Evolutionary conservation across 2,888 invertebrate genomes (phyloP), one percentile per base, ranked within the genome.

Genomic region (Drosophila ezoana): DNA sequence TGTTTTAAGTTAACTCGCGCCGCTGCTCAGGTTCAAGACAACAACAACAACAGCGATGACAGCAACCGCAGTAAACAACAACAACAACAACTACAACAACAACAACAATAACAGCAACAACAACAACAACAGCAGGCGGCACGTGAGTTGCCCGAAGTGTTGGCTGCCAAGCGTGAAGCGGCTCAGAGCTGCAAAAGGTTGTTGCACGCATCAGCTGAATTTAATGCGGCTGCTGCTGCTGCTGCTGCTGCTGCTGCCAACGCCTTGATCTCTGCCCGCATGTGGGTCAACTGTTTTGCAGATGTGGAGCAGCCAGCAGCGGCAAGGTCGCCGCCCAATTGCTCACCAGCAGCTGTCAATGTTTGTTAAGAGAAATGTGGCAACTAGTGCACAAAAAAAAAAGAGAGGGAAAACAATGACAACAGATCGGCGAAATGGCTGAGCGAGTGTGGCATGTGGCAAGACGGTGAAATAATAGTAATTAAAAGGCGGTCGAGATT

Each of bases 1-100:
- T 82, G 71, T 62, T 59, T 74, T 63, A 69, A 63, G 63, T 73
- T 62, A 52, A 62, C 45, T 59, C 38, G 16, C 60, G 51, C 35
- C 56, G 58, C 57, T 41, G 68, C 68, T 73, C 81, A 87, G 87
- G 87, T 82, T 86, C 84, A 88, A 80, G 89, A 69, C 81, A 69
- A 57, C 43, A 58, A 32, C 56, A 52, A 51, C 33, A 45, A 35
- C 41, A 44, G 14, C 49, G 60, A 52, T 20, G 37, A 54, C 28
- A 43, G 38, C 45, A 54, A 20, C 41, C 20, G 53, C 40, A 20
- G 47, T 11, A 28, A 28, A 8, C 23, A 20, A 18, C 18, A 18
- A 18, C 18, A 18, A 18, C 18, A 18, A 18, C 18, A 62, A n/a
- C n/a, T n/a, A 32, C 62, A 61, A 43, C 59, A 71, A 28, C 58